Percentiles rank a stretch among this genome's conserved stretches.
Conservation (phyloP, 1,140 invertebrate genomes). For the Brachionus calyciflorus region DNA sequence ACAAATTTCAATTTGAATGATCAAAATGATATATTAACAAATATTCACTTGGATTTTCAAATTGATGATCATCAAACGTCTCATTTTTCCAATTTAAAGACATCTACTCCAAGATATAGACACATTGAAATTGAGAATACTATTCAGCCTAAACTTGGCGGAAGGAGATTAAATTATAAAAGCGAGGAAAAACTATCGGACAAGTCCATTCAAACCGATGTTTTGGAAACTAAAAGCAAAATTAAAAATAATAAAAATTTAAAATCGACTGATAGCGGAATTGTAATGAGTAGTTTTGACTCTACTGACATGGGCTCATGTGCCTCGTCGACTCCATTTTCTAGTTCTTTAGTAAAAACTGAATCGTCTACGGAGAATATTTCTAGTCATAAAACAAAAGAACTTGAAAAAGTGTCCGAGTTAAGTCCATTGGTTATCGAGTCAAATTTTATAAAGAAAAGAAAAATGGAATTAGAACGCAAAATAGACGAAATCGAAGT, state of each 20-base stretch:
- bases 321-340: neutral
- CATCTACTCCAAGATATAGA: constrained; percentile 4
- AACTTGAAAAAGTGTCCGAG: neutral
- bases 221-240: too few species aligned
- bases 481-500: neutral
- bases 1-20: constrained; percentile 17
- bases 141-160: neutral
- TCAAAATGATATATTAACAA: neutral
- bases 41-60: constrained; percentile 25
- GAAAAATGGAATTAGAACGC: neutral
- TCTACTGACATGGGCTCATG: constrained; percentile 14
- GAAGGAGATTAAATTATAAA: too few species aligned
- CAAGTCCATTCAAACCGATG: constrained; percentile 11
- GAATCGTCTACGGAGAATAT: neutral
- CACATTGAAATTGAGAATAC: constrained; percentile 41
- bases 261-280: neutral
- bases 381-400: constrained; percentile 9
- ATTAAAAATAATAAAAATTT: neutral
- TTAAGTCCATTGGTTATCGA: neutral
- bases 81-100: neutral
- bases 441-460: neutral
- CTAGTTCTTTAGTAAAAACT: neutral
- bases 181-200: neutral
- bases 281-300: neutral
- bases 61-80: neutral